Base-by-base conservation (phyloP, 2,888 invertebrate species). In the Ypsolopha scabrella region DNA sequence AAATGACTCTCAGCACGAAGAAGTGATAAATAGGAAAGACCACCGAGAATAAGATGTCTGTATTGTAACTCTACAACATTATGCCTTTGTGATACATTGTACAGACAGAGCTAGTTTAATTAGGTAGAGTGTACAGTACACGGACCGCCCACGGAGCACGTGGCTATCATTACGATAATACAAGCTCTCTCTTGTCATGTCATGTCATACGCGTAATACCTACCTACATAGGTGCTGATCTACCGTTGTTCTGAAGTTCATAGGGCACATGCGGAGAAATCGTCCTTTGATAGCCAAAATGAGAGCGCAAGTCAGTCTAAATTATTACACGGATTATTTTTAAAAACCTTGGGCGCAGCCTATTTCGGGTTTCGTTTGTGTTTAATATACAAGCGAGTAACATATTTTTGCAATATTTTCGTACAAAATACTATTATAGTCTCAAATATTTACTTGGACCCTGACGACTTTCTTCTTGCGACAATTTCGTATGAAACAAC, bases 81-180 rank as follows among this genome's bases (percentile, higher is more conserved):
- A 13, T 47, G 36, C 36, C 47, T 8, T 1, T 43, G 43, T 43
- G 8, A 13, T 43, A 41, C 24, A 24, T 24, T 24, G 24, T 24
- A 53, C 51, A 46, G 49, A 43, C 49, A 48, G 46, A 41, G 39
- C 45, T 54, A 51, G 53, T 53, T 58, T 58, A 60, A 61, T 61
- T 60, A 58, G 55, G 48, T 53, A 54, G 55, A 57, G 60, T 55
- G 52, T 24, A n/a, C 51, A 51, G 24, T 24, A 50, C 52, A 53
- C 52, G 49, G 60, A 62, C 61, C 60, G 58, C 60, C 59, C 59
- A 63, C 59, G 14, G 56, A 54, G 60, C 54, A 54, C 53, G 55
- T 58, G 56, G 58, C 52, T 56, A 59, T 48, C 57, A 54, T 54
- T 53, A 54, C 53, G 52, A 55, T 51, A 53, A 54, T 54, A 55